Evolutionary conservation across 1,140 invertebrate species (phyloP).

Genomic region (Lordiphosa clarofinis): DNA sequence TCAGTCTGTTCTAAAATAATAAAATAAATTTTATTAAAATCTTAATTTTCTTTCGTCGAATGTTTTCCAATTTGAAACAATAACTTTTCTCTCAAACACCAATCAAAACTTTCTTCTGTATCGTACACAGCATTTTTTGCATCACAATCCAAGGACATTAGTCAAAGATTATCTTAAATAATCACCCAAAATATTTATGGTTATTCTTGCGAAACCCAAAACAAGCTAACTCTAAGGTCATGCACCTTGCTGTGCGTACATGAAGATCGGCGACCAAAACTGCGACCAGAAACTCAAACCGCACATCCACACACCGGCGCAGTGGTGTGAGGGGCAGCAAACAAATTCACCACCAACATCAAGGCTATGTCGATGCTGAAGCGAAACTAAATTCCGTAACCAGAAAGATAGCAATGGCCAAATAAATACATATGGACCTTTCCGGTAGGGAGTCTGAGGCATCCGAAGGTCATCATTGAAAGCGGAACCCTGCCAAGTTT

Average conservation of each 20-base stretch:
- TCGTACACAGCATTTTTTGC: no score
- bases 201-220: slow-evolving; percentile 61
- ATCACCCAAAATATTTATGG: slow-evolving; percentile 78
- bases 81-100: no score
- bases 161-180: slow-evolving; percentile 74
- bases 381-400: slow-evolving; percentile 64
- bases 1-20: no score
- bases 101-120: no score
- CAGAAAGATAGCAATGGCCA: slow-evolving; percentile 52
- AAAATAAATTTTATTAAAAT: no score
- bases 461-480: slow-evolving; percentile 35
- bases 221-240: slow-evolving; percentile 33
- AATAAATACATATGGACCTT: slow-evolving; percentile 41
- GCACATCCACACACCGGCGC: slow-evolving; percentile 29
- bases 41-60: no score
- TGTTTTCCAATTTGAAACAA: no score
- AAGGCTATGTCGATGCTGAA: slow-evolving; percentile 29
- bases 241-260: slow-evolving; percentile 63
- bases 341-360: slow-evolving; percentile 17
- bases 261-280: slow-evolving; percentile 58
- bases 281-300: slow-evolving; percentile 73
- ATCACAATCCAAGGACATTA: slow-evolving; percentile 65
- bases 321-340: not conserved
- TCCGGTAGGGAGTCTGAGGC: slow-evolving; percentile 57
- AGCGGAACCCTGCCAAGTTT: slow-evolving; percentile 55